These are phyloP conservation scores for Clitarchus hookeri DNA, from an alignment of 2,888 invertebrate species.

Conservation along the genomic window DNA sequence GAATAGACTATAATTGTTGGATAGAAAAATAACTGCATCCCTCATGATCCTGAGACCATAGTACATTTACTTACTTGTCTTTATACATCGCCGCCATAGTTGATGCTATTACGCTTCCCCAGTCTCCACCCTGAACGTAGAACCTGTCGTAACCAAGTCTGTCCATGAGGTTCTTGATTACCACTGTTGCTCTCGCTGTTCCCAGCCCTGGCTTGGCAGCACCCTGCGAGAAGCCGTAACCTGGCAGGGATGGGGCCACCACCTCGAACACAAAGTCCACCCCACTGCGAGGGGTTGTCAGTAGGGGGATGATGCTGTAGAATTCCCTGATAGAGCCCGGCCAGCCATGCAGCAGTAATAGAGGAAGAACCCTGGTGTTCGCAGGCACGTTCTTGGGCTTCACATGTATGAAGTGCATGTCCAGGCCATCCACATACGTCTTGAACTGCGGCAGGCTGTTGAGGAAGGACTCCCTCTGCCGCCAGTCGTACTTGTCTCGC, in stretches of 20 bases:
- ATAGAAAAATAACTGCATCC: too few species aligned
- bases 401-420: constrained; percentile 76
- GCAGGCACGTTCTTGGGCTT: constrained; percentile 60
- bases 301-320: constrained; percentile 71
- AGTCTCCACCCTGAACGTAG: constrained; percentile 80
- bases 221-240: constrained; percentile 69
- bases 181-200: constrained; percentile 57
- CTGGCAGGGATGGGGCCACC: constrained; percentile 69
- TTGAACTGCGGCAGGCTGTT: constrained; percentile 76
- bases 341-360: constrained; percentile 83
- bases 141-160: constrained; percentile 69
- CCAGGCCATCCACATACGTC: constrained; percentile 70
- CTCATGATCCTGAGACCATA: background rate
- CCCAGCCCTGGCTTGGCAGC: constrained; percentile 46
- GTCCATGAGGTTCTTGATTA: constrained; percentile 71
- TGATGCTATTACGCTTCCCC: constrained; percentile 71
- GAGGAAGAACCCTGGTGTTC: constrained; percentile 61
- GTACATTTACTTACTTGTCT: constrained; percentile 51
- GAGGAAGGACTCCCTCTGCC: constrained; percentile 67
- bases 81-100: constrained; percentile 69
- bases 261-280: constrained; percentile 70
- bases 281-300: constrained; percentile 60
- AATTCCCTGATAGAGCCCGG: constrained; percentile 83
- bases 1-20: too few species aligned
- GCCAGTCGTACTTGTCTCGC: constrained; percentile 76